Percentiles rank a stretch among this genome's conserved stretches.
Evolutionary conservation across 1,140 invertebrate genomes (phyloP).

Genomic region (Pectinophora gossypiella): DNA sequence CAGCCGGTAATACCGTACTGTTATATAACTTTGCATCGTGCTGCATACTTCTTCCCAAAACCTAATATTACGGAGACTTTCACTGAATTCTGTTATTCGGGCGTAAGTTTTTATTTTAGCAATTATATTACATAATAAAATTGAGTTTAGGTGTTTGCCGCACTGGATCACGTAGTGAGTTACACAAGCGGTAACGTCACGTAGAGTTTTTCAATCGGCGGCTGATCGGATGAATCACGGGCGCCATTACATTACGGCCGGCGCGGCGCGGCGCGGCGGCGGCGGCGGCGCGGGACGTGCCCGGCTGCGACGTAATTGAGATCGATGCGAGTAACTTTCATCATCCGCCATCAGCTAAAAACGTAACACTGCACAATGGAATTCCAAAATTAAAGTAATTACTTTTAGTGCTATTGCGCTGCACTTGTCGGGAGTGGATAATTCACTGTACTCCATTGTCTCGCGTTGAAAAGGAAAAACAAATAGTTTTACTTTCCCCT

Average conservation of each 20-base stretch:
- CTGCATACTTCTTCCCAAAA: background rate
- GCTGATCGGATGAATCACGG: conserved; percentile 40
- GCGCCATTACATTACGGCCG: conserved; percentile 6
- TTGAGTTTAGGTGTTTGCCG: conserved; percentile 38
- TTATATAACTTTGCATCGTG: background rate
- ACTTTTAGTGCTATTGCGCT: conserved; percentile 10
- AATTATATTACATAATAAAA: conserved; percentile 66
- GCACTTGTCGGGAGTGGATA: conserved; percentile 16
- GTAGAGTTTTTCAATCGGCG: conserved; percentile 54
- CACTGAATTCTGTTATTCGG: conserved; percentile 42
- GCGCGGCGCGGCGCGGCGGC: conserved; percentile 17
- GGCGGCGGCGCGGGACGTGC: background rate
- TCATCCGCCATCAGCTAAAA: conserved; percentile 32
- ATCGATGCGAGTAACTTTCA: conserved; percentile 52
- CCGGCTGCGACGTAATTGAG: conserved; percentile 26
- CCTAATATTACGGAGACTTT: conserved; percentile 38
- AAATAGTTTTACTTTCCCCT: conserved; percentile 70
- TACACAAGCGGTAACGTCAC: conserved; percentile 60
- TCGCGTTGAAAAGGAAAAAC: conserved; percentile 51
- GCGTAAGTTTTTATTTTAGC: conserved; percentile 58
- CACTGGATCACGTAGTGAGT: conserved; percentile 61
- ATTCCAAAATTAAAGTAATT: conserved; percentile 44
- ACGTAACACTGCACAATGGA: conserved; percentile 41
- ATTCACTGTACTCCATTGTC: conserved; percentile 34
- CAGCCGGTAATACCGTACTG: background rate